Evolutionary conservation across 2,888 invertebrate species (phyloP), one percentile per base, ranked within the genome.

Genomic region (Biston betularia): DNA sequence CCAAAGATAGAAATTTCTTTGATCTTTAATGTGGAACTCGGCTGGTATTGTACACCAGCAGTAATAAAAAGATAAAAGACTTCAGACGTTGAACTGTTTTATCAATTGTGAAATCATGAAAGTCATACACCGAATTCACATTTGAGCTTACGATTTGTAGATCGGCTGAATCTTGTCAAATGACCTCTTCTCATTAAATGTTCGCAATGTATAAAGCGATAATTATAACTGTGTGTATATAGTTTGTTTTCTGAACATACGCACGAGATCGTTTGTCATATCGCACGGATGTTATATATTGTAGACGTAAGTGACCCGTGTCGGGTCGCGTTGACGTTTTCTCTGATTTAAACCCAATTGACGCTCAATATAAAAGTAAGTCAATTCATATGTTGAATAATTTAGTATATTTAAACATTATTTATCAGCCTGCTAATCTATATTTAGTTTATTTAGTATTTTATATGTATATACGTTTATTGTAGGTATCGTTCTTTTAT

Each of bases 131-230:
- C 24, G 54, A 24, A 12, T 7, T 40, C 2, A 50, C 9, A 44
- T 40, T n/a, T 2, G 50, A 50, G 62, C 65, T 56, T 68, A 58
- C 38, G 6, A 38, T 65, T 63, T 65, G 7, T 34, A 71, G 61
- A 80, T 81, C 80, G 78, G 73, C 78, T 74, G 77, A 72, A 59
- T 68, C 75, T 83, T 88, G 89, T 88, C 88, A 73, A 42, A 58
- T 84, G 83, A 86, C 84, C 85, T 82, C 76, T 80, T 81, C 70
- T 78, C 79, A 74, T 83, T 81, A 79, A 79, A 75, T 80, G 76
- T 77, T 78, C 74, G 73, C 69, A 79, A 79, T 78, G 77, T 75
- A 33, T n/a, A n/a, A 34, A 33, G 33, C 15, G 56, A 45, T 56
- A 56, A 56, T 35, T 9, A n/a, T n/a, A 44, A 24, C 24, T 38